phyloP scores from a whole-genome alignment of 2,888 invertebrate genomes.

The Eudasyphora cyanicolor region DNA sequence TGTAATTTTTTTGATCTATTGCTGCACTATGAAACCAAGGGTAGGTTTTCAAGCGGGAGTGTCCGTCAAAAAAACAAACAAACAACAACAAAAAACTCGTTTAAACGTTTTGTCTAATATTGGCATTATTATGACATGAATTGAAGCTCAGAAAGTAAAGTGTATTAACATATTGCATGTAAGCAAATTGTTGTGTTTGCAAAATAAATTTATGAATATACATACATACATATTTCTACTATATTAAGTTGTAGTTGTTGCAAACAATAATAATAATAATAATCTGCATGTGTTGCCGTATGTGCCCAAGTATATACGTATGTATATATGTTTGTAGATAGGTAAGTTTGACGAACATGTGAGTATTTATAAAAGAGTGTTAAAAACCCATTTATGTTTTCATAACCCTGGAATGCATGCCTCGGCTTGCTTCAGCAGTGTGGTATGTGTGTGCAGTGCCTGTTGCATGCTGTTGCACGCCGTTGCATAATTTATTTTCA shows the following conservation, averaged over 20 bases:
- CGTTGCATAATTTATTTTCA: constrained; percentile 17
- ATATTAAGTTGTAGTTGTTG: constrained; percentile 22
- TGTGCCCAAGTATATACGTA: too few species aligned
- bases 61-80: not conserved
- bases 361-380: constrained; percentile 40
- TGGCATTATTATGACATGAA: constrained; percentile 52
- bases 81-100: not conserved
- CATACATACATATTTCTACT: not conserved
- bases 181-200: constrained; percentile 22
- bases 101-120: constrained; percentile 24
- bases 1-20: too few species aligned
- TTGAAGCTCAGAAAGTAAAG: constrained; percentile 38
- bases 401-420: constrained; percentile 57
- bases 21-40: too few species aligned
- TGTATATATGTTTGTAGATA: too few species aligned
- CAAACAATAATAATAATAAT: too few species aligned
- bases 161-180: constrained; percentile 55
- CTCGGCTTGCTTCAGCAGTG: constrained; percentile 34
- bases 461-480: not conserved
- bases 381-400: constrained; percentile 54
- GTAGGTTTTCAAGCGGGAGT: not conserved
- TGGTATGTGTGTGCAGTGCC: not conserved
- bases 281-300: too few species aligned
- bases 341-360: too few species aligned
- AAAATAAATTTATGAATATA: not conserved